Base-by-base conservation (phyloP, 2,797 vertebrate genomes). In the Brachyalestes nurse region DNA sequence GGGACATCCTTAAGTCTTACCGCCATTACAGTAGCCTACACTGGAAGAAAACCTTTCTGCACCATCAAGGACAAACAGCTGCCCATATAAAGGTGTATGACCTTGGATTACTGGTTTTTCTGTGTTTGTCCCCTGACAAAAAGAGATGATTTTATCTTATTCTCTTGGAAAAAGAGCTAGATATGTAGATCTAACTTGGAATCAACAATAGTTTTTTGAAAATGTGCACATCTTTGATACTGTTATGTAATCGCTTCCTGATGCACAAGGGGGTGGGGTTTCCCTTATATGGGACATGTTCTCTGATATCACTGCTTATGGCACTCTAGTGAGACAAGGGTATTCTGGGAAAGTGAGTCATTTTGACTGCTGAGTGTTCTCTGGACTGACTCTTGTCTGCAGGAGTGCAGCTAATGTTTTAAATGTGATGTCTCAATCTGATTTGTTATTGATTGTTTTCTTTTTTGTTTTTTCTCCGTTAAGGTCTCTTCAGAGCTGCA, bases 401-500 rank as follows among this genome's bases (percentile, higher is more conserved):
- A 72, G 51, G 53, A 13, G 23, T 53, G 23, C 5, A 64, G 8
- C 8, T 10, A 65, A 19, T 16, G 34, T n/a, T 19, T 16, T 17
- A 65, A 65, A 40, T 66, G 7, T 42, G 13, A 51, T 47, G 45
- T 47, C 45, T 47, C 12, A 34, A 34, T 34, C 2, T 34, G 34
- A 34, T 2, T 34, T 62, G 9, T 13, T 25, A 19, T 55, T 77
- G 4, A 21, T 77, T 1, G 23, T 2, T 10, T 21, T 25, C 14
- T 40, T 19, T 74, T 1, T 62, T 55, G 45, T 57, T 23, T 14
- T 28, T 6, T 34, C 42, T 19, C 89, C 64, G 1, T 78, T n/a
- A 80, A 96, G 98, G 98, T 92, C 94, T 97, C 38, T 99, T 99
- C 92, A 95, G 98, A 92, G 98, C 98, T 19, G 97, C 97, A n/a